Conservation (phyloP, 2,888 invertebrate genomes). For the Junonia oenone region DNA sequence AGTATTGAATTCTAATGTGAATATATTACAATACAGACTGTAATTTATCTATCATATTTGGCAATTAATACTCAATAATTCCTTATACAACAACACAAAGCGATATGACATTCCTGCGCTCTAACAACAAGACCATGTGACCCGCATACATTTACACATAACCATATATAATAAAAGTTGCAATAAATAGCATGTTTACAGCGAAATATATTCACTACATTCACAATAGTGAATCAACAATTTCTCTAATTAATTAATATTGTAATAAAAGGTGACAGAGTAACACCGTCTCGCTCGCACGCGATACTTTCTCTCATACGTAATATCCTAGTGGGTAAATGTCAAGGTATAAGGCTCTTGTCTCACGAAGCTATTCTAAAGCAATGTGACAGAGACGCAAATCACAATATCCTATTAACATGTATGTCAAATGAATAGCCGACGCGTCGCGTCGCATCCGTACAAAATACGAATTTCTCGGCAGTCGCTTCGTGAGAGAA, state of each 20-base stretch:
- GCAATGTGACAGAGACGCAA: too few species aligned
- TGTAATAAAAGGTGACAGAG: background rate
- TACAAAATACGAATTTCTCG: too few species aligned
- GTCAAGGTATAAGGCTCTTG: background rate
- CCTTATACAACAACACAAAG: background rate
- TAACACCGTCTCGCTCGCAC: background rate
- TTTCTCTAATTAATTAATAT: background rate
- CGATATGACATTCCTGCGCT: background rate
- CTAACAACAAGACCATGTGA: slow-evolving; percentile 9
- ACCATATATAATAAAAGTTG: background rate
- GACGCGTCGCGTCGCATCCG: too few species aligned
- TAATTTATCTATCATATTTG: background rate
- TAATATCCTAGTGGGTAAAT: background rate
- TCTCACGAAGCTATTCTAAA: too few species aligned
- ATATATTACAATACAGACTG: background rate
- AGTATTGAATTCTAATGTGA: background rate
- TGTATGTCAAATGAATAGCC: too few species aligned
- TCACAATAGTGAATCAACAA: background rate
- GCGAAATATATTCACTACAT: background rate
- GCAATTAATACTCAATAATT: slow-evolving; percentile 1
- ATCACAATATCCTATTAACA: too few species aligned
- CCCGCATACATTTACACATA: background rate
- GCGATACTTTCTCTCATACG: too few species aligned
- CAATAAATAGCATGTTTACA: background rate
- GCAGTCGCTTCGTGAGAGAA: too few species aligned